Evolutionary conservation across 2,888 invertebrate species (phyloP), one percentile per base, ranked within the genome.

Genomic region (Adelognathus sp.): DNA sequence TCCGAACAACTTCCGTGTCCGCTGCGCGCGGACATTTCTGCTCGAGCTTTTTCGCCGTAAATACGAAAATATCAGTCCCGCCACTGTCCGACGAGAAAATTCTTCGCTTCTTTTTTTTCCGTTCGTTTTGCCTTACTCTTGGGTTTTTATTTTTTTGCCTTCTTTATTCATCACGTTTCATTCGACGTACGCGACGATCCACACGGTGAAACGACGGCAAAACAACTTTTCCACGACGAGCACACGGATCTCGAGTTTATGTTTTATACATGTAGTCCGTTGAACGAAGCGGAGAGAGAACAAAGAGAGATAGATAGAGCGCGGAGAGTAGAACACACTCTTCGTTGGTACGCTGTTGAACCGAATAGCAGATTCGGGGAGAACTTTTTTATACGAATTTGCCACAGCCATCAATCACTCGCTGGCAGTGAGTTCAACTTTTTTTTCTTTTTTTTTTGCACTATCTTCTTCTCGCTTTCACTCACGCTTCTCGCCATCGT

Each of bases 321-420:
- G 27, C 5, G 5, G 46, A 66, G 16, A 31, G 39, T 18, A 14
- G 50, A 9, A 61, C 50, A 54, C 16, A 67, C 21, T 73, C 36
- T 46, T 7, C 41, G 46, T 64, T 50, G 73, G 54, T 64, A 66
- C 56, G 36, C 9, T 56, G 14, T 33, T 52, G 54, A 67, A 61
- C 64, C 61, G 52, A 52, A 39, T 14, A 54, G 52, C 41, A 39
- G 72, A 64, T 73, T 52, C 73, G 9, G 14, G 52, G 74, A 70
- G 39, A 66, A 70, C 52, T 77, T 79, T 76, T 82, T 77, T 81
- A 81, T 82, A 78, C 79, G 74, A 66, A 56, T 72, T 80, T 66
- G 33, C 64, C 66, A 70, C 78, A 76, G 76, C 81, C 86, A 87
- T 87, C 85, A 83, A 86, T 86, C 86, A 87, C 83, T 75, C 81